These are phyloP conservation scores for Apodemus speciosus DNA, from an alignment of 2,113 vertebrate species.

Conservation along the genomic window DNA sequence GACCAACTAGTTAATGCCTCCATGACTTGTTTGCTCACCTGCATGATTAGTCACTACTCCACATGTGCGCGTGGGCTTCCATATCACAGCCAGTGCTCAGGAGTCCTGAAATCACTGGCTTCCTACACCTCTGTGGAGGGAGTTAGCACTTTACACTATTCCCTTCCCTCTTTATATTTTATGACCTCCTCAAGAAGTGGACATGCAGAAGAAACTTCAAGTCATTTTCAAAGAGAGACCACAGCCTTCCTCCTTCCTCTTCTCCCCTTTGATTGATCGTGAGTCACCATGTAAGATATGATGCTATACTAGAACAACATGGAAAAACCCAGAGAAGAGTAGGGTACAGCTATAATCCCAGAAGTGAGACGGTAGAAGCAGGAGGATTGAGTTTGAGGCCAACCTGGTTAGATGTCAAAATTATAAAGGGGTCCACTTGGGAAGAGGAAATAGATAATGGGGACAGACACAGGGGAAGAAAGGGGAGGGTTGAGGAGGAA, in stretches of 20 bases:
- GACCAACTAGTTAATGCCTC: neutral
- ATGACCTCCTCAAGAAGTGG: neutral
- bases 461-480: neutral
- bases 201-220: neutral
- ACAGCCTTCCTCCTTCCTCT: neutral
- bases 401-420: neutral
- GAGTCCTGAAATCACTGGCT: neutral
- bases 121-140: neutral
- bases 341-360: too few relatives aligned
- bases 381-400: neutral
- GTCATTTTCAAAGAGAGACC: neutral
- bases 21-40: neutral
- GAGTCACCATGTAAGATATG: neutral
- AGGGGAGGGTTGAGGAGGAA: neutral
- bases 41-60: neutral
- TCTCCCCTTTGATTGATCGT: neutral
- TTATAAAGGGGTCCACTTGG: neutral
- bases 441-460: neutral
- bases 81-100: neutral
- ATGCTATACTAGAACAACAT: neutral
- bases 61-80: neutral
- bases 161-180: neutral
- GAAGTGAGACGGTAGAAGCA: neutral
- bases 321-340: neutral
- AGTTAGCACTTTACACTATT: neutral